Evolutionary conservation across 2,888 invertebrate genomes (phyloP).

Genomic region (Hypomecis punctinalis): DNA sequence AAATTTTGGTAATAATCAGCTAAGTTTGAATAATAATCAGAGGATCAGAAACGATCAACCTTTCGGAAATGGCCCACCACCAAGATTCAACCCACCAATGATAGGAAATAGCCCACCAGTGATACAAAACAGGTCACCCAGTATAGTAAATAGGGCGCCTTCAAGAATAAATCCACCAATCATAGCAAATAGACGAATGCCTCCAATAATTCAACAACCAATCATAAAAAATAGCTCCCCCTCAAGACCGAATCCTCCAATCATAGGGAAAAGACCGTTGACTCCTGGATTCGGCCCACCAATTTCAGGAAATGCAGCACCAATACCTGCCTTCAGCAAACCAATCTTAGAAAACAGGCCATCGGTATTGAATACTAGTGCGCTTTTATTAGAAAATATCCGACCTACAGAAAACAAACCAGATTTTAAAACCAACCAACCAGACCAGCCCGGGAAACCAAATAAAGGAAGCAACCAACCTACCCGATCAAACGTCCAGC

Average conservation of each 20-base stretch:
- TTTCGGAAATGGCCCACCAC: not conserved
- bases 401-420: not conserved
- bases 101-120: not conserved
- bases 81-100: not conserved
- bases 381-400: not conserved
- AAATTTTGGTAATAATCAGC: constrained; percentile 3
- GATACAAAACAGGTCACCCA: too few species aligned
- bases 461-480: not conserved
- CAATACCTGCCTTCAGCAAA: not conserved
- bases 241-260: not conserved
- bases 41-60: not conserved
- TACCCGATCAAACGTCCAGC: not conserved
- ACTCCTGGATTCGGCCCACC: not conserved
- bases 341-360: not conserved
- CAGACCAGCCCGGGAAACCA: not conserved
- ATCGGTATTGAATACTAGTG: not conserved
- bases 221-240: not conserved
- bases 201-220: not conserved
- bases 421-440: not conserved
- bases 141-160: too few species aligned
- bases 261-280: not conserved
- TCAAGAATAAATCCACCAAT: not conserved
- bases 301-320: not conserved
- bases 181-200: not conserved
- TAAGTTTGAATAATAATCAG: not conserved